These are phyloP conservation scores for Aradus depressus DNA, from an alignment of 2,888 invertebrate genomes.

Conservation along the genomic window DNA sequence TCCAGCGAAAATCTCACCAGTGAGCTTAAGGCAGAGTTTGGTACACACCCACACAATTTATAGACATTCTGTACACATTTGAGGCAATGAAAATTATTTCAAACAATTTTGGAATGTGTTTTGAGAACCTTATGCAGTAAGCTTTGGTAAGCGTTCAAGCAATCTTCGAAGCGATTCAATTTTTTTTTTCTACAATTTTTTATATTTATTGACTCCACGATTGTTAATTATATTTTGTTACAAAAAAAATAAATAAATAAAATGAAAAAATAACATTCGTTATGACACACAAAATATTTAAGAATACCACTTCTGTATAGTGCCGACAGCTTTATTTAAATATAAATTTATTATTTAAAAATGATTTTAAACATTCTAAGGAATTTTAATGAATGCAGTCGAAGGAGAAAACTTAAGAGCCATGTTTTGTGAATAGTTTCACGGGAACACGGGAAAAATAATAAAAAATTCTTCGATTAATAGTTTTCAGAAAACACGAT, in stretches of 20 bases:
- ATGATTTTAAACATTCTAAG: not conserved
- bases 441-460: too few relatives aligned
- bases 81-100: too few relatives aligned
- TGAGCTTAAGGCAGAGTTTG: too few relatives aligned
- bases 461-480: too few relatives aligned
- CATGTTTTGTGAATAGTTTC: too few relatives aligned
- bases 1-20: too few relatives aligned
- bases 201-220: slow-evolving; percentile 16
- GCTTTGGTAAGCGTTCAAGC: slow-evolving; percentile 28
- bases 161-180: slow-evolving; percentile 25
- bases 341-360: not conserved
- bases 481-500: too few relatives aligned
- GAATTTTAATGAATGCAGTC: not conserved
- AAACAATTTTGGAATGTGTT: slow-evolving; percentile 15
- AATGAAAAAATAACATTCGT: slow-evolving; percentile 3
- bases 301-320: not conserved
- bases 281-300: slow-evolving; percentile 19
- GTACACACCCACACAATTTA: too few relatives aligned
- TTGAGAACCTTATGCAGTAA: slow-evolving; percentile 23
- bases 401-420: too few relatives aligned
- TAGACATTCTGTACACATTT: not conserved
- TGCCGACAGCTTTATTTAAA: not conserved
- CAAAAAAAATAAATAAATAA: slow-evolving; percentile 15
- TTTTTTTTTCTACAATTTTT: not conserved
- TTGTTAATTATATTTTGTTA: slow-evolving; percentile 18